Percentiles rank a stretch among this genome's conserved stretches.
phyloP scores from a whole-genome alignment of 2,888 invertebrate genomes.

The Chalcosyrphus nemorum region DNA sequence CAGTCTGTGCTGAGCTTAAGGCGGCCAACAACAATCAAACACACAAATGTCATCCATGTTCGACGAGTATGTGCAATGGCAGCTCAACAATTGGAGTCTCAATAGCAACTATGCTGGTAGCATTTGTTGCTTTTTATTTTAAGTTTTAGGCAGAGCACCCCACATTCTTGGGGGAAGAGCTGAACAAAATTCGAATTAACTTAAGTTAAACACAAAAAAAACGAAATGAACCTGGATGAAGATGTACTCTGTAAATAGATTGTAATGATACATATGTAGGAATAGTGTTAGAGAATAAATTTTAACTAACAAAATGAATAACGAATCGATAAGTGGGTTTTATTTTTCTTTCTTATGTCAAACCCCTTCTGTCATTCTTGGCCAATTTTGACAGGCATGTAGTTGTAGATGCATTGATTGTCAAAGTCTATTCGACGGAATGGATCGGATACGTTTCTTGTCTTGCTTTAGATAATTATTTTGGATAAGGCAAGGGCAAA shows the following conservation, averaged over 20 bases:
- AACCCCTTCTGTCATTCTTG: too few relatives aligned
- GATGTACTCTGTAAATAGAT: conserved; percentile 66
- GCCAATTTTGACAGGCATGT: too few relatives aligned
- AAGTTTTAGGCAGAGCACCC: conserved; percentile 52
- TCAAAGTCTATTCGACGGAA: too few relatives aligned
- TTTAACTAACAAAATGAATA: conserved; percentile 23
- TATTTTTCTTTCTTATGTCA: too few relatives aligned
- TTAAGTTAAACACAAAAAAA: conserved; percentile 43
- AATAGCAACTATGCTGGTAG: conserved; percentile 75
- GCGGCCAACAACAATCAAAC: conserved; percentile 59
- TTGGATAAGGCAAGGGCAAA: too few relatives aligned
- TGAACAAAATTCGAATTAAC: conserved; percentile 68
- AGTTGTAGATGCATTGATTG: too few relatives aligned
- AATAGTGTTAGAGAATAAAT: conserved; percentile 50
- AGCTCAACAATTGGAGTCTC: conserved; percentile 76
- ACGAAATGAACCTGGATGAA: conserved; percentile 31
- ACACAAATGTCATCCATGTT: conserved; percentile 76
- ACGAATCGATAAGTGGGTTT: neutral
- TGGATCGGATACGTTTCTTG: too few relatives aligned
- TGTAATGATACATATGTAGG: conserved; percentile 53
- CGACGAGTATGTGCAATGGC: conserved; percentile 78
- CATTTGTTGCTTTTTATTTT: conserved; percentile 75
- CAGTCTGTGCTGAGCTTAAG: conserved; percentile 76
- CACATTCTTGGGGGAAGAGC: neutral
- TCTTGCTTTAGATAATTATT: too few relatives aligned